Evolutionary conservation across 2,888 invertebrate genomes (phyloP).

Genomic region (Mesorhabditis spiculigera): DNA sequence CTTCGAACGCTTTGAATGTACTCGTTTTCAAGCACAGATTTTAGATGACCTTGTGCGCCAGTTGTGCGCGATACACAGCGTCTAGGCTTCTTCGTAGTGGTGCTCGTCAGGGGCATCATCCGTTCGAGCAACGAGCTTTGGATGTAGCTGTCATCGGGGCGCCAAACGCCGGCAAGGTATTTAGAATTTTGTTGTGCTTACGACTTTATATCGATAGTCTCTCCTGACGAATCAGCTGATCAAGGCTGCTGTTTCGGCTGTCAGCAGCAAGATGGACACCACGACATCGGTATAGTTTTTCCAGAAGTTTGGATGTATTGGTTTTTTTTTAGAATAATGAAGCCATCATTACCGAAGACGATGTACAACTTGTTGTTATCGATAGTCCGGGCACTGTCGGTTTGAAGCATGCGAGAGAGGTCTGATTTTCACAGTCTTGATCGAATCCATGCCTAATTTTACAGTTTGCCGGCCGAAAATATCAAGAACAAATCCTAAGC

Average conservation of each 20-base stretch:
- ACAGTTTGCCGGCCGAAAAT: not conserved
- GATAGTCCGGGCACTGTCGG: constrained; percentile 86
- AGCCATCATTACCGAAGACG: constrained; percentile 36
- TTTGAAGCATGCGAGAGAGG: constrained; percentile 45
- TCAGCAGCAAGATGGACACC: constrained; percentile 81
- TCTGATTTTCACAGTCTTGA: constrained; percentile 20
- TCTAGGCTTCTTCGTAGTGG: not conserved
- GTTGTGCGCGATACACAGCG: not conserved
- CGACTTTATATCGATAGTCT: constrained; percentile 63
- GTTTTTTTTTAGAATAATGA: constrained; percentile 34
- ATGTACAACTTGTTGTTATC: constrained; percentile 80
- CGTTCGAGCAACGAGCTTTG: constrained; percentile 10
- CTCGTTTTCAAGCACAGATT: no score
- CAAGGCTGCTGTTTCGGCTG: constrained; percentile 78
- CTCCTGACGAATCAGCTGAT: constrained; percentile 84
- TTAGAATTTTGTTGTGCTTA: not conserved
- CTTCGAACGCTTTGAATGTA: no score
- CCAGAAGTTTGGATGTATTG: not conserved
- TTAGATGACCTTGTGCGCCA: not conserved
- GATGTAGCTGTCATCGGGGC: constrained; percentile 79
- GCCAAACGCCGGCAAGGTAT: constrained; percentile 83
- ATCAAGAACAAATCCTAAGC: constrained; percentile 38
- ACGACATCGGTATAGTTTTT: constrained; percentile 39
- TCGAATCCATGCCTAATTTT: not conserved
- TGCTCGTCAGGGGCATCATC: no score